These are phyloP conservation scores for Ips nitidus DNA, from an alignment of 1,140 invertebrate genomes.

Conservation along the genomic window DNA sequence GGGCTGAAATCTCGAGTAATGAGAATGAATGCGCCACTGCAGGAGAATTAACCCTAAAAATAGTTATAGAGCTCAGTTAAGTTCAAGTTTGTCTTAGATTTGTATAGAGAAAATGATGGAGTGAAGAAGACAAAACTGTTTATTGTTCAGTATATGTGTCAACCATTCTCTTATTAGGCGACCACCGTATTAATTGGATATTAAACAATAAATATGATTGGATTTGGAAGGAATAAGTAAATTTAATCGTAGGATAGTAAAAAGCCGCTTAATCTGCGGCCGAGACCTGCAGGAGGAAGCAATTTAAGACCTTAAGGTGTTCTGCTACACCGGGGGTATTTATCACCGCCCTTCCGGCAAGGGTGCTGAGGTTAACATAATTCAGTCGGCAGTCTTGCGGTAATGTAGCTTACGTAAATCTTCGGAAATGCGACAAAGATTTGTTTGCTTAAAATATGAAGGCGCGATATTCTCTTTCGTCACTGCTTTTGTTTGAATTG, in stretches of 20 bases:
- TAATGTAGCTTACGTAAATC: constrained; percentile 21
- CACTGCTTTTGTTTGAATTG: no score
- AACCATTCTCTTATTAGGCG: no score
- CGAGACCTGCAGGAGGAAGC: constrained; percentile 6
- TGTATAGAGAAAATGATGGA: no score
- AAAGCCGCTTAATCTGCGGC: constrained; percentile 15
- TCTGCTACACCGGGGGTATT: constrained; percentile 13
- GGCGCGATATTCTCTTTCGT: no score
- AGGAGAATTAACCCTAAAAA: background rate
- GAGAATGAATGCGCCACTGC: no score
- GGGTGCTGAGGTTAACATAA: constrained; percentile 23
- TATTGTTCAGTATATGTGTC: background rate
- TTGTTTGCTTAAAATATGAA: background rate
- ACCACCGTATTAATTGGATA: background rate
- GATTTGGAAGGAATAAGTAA: background rate
- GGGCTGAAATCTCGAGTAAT: background rate
- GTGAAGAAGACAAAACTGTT: no score
- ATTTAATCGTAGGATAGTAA: constrained; percentile 7
- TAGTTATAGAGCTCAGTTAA: constrained; percentile 1
- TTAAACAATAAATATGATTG: background rate
- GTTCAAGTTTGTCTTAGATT: background rate
- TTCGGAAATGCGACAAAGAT: constrained; percentile 17
- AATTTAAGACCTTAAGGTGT: constrained; percentile 12
- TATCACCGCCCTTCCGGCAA: constrained; percentile 23
- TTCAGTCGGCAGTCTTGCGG: constrained; percentile 14